phyloP scores from a whole-genome alignment of 2,113 vertebrate species.

The Psilopsiagon aurifrons region DNA sequence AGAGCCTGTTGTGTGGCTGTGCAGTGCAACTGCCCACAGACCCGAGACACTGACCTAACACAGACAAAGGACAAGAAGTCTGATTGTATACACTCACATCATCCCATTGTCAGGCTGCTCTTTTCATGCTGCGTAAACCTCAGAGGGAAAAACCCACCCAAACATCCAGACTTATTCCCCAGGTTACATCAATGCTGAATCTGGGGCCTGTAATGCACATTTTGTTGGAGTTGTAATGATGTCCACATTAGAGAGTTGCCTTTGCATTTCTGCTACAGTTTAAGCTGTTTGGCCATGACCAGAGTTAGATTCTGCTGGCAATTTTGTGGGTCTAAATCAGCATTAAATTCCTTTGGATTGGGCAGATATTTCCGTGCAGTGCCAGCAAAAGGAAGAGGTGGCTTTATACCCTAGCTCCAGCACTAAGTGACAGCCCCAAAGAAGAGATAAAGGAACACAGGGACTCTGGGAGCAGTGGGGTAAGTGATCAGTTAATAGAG shows the following conservation, averaged over 20 bases:
- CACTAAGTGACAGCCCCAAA: not conserved
- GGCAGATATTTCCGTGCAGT: not conserved
- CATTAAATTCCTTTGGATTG: not conserved
- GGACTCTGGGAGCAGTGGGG: not conserved
- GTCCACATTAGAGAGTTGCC: not conserved
- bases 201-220: not conserved
- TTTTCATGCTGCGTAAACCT: not conserved
- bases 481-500: not conserved
- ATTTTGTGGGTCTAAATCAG: not conserved
- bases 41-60: fast-evolving
- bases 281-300: not conserved
- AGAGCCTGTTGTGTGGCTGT: not conserved
- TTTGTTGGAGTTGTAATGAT: not conserved
- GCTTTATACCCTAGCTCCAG: not conserved
- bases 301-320: not conserved
- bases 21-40: not conserved
- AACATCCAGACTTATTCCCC: not conserved
- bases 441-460: not conserved
- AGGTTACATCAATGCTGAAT: not conserved
- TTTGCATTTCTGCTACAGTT: not conserved
- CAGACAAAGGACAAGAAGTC: not conserved
- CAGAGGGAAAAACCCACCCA: not conserved
- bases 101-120: not conserved
- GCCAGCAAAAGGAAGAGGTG: not conserved
- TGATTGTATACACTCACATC: not conserved